Percentiles rank a stretch among this genome's conserved stretches.
Evolutionary conservation across 2,797 vertebrate species (phyloP).

Genomic region (Gymnopithys bicolor): DNA sequence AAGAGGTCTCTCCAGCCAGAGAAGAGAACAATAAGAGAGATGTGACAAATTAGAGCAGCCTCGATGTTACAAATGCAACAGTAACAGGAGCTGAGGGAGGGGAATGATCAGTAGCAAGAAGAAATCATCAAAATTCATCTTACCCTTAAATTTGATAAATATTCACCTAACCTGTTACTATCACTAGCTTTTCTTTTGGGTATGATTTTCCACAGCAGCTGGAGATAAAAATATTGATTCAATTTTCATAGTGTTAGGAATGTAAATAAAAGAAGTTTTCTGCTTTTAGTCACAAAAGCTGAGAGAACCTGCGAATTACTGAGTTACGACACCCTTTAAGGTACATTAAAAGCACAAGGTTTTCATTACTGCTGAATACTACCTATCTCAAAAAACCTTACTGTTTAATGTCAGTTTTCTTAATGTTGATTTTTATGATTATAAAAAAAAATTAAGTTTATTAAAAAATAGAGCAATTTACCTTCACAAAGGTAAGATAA

Average conservation of each 20-base stretch:
- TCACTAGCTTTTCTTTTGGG: not conserved
- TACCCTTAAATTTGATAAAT: not conserved
- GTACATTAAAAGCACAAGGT: slow-evolving; percentile 48
- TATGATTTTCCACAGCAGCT: slow-evolving; percentile 22
- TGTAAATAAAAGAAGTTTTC: slow-evolving; percentile 44
- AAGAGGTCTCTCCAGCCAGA: not conserved
- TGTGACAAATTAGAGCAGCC: not conserved
- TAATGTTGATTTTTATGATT: slow-evolving; percentile 33
- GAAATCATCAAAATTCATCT: not conserved
- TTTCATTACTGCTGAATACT: slow-evolving; percentile 57
- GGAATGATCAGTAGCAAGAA: not conserved
- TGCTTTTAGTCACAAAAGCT: slow-evolving; percentile 55
- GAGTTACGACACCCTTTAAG: slow-evolving; percentile 19
- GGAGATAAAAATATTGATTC: slow-evolving; percentile 44
- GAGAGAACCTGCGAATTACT: slow-evolving; percentile 13
- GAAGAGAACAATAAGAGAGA: not conserved
- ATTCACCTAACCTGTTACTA: not conserved
- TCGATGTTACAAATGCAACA: not conserved
- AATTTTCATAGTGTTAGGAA: slow-evolving; percentile 45
- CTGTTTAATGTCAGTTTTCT: slow-evolving; percentile 54
- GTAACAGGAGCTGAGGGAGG: not conserved
- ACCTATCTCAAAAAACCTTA: slow-evolving; percentile 48
- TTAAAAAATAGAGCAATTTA: slow-evolving; percentile 28
- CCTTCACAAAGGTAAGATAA: not conserved
- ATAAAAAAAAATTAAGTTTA: slow-evolving; percentile 43